Percentiles rank a stretch among this genome's conserved stretches.
These are phyloP conservation scores for Paraescarpia echinospica DNA, from an alignment of 1,140 invertebrate genomes.

Conservation along the genomic window DNA sequence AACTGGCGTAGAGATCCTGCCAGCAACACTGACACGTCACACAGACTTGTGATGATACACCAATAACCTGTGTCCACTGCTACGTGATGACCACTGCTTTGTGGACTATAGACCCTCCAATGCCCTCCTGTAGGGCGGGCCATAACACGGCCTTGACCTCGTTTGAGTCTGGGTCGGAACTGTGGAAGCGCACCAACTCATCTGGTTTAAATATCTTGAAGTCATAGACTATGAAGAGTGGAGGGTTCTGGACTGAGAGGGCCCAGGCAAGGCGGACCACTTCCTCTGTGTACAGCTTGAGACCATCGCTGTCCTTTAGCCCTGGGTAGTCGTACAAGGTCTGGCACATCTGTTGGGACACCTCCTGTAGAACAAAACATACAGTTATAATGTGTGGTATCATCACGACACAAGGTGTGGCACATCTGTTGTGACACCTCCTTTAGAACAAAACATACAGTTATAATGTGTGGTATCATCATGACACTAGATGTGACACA, in stretches of 20 bases:
- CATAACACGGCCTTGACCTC: constrained; percentile 71
- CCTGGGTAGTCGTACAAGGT: constrained; percentile 77
- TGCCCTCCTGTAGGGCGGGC: constrained; percentile 70
- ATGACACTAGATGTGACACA: constrained; percentile 59
- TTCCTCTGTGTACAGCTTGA: constrained; percentile 67
- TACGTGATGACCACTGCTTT: constrained; percentile 73
- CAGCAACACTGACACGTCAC: background rate
- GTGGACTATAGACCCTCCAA: constrained; percentile 68
- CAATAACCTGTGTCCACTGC: background rate
- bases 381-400: background rate
- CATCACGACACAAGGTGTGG: background rate
- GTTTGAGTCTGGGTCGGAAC: constrained; percentile 64
- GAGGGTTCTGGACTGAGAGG: constrained; percentile 59
- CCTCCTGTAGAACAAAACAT: constrained; percentile 61
- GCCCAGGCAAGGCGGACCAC: constrained; percentile 71
- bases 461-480: background rate
- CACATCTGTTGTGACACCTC: constrained; percentile 59
- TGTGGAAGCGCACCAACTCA: constrained; percentile 68
- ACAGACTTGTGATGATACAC: background rate
- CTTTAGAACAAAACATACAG: constrained; percentile 48
- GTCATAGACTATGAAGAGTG: constrained; percentile 65
- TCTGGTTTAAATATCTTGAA: constrained; percentile 64
- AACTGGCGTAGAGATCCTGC: background rate
- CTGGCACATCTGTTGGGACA: constrained; percentile 68
- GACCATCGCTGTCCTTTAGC: constrained; percentile 66